Conservation (phyloP, 2,113 vertebrate genomes). For the Diadophis punctatus region DNA sequence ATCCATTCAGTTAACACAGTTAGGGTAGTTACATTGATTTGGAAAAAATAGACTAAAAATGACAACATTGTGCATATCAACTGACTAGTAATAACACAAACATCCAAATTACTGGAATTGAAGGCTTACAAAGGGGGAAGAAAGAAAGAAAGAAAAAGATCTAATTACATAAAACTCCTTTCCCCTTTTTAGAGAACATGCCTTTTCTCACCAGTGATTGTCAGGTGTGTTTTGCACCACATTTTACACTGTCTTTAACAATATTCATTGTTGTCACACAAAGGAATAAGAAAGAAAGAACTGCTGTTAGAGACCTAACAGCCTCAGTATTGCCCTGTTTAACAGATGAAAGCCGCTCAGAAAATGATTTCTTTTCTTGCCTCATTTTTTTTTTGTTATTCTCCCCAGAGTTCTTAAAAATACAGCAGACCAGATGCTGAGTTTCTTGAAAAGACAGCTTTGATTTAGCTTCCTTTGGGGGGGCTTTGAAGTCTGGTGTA, state of each 20-base stretch:
- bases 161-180: background rate
- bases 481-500: background rate
- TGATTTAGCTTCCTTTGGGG: background rate
- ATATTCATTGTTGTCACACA: background rate
- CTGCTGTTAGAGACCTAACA: constrained; percentile 29
- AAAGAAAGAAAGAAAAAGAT: background rate
- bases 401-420: constrained; percentile 5
- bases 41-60: background rate
- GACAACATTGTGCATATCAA: background rate
- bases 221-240: background rate
- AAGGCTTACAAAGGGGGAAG: background rate
- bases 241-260: background rate
- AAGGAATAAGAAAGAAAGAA: background rate
- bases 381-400: background rate
- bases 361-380: background rate
- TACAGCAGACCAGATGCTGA: background rate
- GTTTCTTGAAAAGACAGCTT: constrained; percentile 4
- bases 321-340: constrained; percentile 14
- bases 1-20: background rate
- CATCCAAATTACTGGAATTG: background rate
- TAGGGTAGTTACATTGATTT: background rate
- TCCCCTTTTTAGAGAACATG: background rate
- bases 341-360: constrained; percentile 11
- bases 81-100: background rate
- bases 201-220: background rate